Conservation (phyloP, 2,113 vertebrate genomes). For the Okapia johnstoni region DNA sequence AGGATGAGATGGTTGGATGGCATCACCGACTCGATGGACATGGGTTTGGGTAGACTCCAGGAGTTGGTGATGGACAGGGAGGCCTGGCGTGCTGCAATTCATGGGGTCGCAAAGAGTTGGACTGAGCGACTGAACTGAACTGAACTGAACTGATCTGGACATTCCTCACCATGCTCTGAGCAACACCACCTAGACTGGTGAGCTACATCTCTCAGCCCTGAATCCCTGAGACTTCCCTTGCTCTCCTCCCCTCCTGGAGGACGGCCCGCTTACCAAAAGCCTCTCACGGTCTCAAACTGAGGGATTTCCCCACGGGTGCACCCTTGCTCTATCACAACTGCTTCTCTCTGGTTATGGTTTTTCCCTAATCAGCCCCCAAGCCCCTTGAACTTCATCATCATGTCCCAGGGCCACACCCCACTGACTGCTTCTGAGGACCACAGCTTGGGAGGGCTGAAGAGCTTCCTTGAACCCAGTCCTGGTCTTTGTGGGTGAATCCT, state of each 20-base stretch:
- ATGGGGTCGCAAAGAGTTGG: too few relatives aligned
- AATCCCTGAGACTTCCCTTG: not conserved
- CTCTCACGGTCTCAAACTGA: not conserved
- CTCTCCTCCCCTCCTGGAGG: not conserved
- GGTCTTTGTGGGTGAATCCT: not conserved
- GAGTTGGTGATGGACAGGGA: too few relatives aligned
- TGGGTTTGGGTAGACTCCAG: too few relatives aligned
- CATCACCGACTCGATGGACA: too few relatives aligned
- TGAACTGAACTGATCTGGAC: not conserved
- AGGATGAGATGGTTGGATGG: too few relatives aligned
- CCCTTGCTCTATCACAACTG: not conserved
- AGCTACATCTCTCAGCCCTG: not conserved
- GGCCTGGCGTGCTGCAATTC: too few relatives aligned
- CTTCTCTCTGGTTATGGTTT: not conserved
- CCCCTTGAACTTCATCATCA: not conserved
- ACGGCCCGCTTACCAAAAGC: not conserved
- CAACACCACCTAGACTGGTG: not conserved
- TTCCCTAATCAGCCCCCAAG: not conserved
- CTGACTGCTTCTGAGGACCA: not conserved
- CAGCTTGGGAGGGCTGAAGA: not conserved
- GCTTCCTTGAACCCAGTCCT: not conserved
- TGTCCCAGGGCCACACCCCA: not conserved
- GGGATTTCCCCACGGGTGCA: not conserved
- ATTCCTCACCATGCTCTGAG: not conserved
- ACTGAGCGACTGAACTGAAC: too few relatives aligned